phyloP scores from a whole-genome alignment of 2,888 invertebrate genomes.

The Mantis religiosa region DNA sequence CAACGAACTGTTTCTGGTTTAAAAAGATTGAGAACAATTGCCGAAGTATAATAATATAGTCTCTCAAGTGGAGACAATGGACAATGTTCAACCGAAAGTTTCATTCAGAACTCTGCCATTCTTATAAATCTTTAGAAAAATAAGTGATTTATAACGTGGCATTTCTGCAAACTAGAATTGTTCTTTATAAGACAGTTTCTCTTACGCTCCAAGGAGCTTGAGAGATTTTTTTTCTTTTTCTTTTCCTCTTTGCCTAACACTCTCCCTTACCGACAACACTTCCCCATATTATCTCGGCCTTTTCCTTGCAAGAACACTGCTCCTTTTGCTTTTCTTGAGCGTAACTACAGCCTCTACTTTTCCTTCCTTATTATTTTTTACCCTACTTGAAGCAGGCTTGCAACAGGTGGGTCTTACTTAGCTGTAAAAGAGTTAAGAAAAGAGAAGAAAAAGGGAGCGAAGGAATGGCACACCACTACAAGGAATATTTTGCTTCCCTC shows the following conservation, averaged over 20 bases:
- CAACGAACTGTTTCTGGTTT: not conserved
- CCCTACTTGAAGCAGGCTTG: conserved; percentile 16
- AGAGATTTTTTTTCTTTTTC: not conserved
- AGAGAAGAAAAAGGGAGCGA: not conserved
- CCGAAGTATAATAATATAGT: not conserved
- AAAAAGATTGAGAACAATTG: not conserved
- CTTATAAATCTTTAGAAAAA: not conserved
- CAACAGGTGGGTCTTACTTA: conserved; percentile 21
- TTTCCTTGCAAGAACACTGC: too few species aligned
- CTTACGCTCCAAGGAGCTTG: not conserved
- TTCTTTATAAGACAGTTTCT: not conserved
- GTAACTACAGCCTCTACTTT: not conserved
- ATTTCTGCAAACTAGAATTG: not conserved
- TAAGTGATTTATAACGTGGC: not conserved
- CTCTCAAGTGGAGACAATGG: not conserved
- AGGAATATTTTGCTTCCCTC: not conserved
- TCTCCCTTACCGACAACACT: not conserved
- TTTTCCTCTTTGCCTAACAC: not conserved
- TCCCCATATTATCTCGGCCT: not conserved
- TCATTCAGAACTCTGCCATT: not conserved
- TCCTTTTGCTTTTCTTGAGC: not conserved
- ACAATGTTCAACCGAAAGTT: not conserved
- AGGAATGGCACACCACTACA: not conserved
- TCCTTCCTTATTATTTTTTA: conserved; percentile 1
- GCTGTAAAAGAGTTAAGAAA: not conserved